Evolutionary conservation across 2,888 invertebrate genomes (phyloP), one percentile per base, ranked within the genome.

Genomic region (Allolobophora icterica): DNA sequence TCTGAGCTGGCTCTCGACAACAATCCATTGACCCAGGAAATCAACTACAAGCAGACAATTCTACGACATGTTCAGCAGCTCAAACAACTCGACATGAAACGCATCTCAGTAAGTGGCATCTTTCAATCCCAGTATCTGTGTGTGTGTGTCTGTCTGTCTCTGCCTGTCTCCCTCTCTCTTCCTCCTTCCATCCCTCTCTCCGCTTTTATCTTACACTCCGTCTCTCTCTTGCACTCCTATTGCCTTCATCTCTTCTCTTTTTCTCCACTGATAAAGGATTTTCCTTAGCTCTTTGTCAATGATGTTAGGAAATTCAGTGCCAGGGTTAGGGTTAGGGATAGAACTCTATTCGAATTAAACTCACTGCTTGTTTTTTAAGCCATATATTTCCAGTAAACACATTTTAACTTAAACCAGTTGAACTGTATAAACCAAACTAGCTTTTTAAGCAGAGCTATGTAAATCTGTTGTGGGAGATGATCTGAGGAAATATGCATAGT

Each of bases 1-100:
- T 96, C 97, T 91, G 98, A 98, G 96, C 96, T 98, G 90, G 97
- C 98, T 35, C 96, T 98, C 91, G 98, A 95, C 93, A 94, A 95
- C 42, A 95, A 95, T 92, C 95, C 95, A 5, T 93, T 95, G 89
- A 93, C 94, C 97, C 92, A 98, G 97, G 98, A 98, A 97, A 95
- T 96, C 96, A 94, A 96, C 97, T 92, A 97, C 90, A 98, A 98
- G 92, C 94, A 94, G 92, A 94, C 93, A 8, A 93, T 95, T 30
- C 93, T 95, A 90, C 92, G 94, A 89, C 93, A 94, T 92, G 94
- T 95, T 94, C 94, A 94, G 91, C 94, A 94, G 91, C 93, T 95
- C 34, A 94, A 94, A 92, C 95, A 95, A 93, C 93, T 95, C 24
- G 95, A 95, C 93, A 94, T 95, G 94, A 95, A 95, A 92, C 91